These are phyloP conservation scores for Danaus plexippus DNA, from an alignment of 1,140 invertebrate genomes.

Conservation along the genomic window DNA sequence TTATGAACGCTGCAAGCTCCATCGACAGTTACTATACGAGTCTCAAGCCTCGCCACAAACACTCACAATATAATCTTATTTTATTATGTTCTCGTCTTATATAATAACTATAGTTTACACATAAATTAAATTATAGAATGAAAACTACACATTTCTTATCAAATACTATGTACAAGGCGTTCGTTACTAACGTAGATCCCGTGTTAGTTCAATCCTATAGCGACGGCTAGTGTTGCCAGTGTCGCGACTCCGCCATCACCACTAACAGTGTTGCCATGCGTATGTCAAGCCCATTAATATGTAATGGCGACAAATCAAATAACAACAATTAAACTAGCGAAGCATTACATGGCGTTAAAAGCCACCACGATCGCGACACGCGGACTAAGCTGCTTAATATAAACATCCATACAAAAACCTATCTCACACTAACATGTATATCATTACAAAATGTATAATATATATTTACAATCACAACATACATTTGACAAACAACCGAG, in stretches of 20 bases:
- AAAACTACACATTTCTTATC: slow-evolving; percentile 67
- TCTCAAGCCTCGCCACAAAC: slow-evolving; percentile 27
- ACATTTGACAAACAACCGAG: slow-evolving; percentile 68
- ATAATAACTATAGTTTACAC: slow-evolving; percentile 63
- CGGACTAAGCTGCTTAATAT: slow-evolving; percentile 25
- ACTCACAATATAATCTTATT: slow-evolving; percentile 38
- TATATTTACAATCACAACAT: slow-evolving; percentile 69
- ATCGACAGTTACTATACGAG: slow-evolving; percentile 17
- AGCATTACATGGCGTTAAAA: neutral
- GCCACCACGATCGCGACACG: neutral
- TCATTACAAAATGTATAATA: slow-evolving; percentile 70
- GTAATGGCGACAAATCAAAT: slow-evolving; percentile 8
- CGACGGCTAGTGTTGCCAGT: slow-evolving; percentile 3
- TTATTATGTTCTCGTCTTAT: slow-evolving; percentile 49
- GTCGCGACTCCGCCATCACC: slow-evolving; percentile 3
- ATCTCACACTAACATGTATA: slow-evolving; percentile 70
- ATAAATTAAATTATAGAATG: slow-evolving; percentile 69
- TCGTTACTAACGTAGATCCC: slow-evolving; percentile 35
- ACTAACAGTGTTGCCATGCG: neutral
- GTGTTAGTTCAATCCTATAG: slow-evolving; percentile 13
- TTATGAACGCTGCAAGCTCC: slow-evolving; percentile 62
- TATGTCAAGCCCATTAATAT: neutral
- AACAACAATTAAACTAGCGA: slow-evolving; percentile 4
- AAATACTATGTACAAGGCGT: slow-evolving; percentile 68
- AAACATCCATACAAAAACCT: slow-evolving; percentile 66